These are phyloP conservation scores for Onthophagus taurus DNA, from an alignment of 1,140 invertebrate genomes.

Conservation along the genomic window DNA sequence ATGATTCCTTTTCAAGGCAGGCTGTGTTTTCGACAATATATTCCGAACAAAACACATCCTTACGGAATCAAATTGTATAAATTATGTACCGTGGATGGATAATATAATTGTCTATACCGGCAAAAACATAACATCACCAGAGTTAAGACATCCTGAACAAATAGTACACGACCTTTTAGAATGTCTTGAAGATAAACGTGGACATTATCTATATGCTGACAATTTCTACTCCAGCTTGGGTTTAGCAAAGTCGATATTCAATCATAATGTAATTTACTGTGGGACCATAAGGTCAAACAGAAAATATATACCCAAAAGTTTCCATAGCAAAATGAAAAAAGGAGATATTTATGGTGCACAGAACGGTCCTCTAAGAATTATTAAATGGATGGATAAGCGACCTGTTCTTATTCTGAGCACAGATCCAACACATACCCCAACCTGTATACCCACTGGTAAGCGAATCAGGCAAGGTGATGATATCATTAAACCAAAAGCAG, in stretches of 20 bases:
- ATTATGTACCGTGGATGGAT: slow-evolving; percentile 16
- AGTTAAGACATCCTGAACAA: slow-evolving; percentile 14
- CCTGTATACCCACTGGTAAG: slow-evolving; percentile 24
- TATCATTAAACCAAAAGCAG: slow-evolving; percentile 29
- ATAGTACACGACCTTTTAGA: not conserved
- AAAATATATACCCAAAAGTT: too few relatives aligned
- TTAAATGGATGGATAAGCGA: slow-evolving; percentile 9
- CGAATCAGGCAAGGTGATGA: slow-evolving; percentile 21
- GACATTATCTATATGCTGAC: slow-evolving; percentile 34
- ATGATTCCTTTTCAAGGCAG: slow-evolving; percentile 35
- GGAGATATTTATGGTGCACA: not conserved
- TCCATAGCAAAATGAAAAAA: slow-evolving; percentile 4
- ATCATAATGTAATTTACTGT: slow-evolving; percentile 16
- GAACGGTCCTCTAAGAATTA: not conserved
- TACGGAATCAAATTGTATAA: slow-evolving; percentile 33
- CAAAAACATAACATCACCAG: not conserved
- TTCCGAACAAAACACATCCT: slow-evolving; percentile 33
- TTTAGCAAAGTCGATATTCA: slow-evolving; percentile 31
- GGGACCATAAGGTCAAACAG: too few relatives aligned
- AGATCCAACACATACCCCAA: not conserved
- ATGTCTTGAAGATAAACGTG: slow-evolving; percentile 28
- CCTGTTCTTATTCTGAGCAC: slow-evolving; percentile 4
- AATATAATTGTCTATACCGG: slow-evolving; percentile 1
- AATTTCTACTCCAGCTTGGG: slow-evolving; percentile 38
- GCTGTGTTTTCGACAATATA: slow-evolving; percentile 36